A percentile compares a stretch with the other conserved stretches of the same genome.
These are phyloP conservation scores for Lepus oiostolus DNA, from an alignment of 2,797 vertebrate species.

Conservation along the genomic window DNA sequence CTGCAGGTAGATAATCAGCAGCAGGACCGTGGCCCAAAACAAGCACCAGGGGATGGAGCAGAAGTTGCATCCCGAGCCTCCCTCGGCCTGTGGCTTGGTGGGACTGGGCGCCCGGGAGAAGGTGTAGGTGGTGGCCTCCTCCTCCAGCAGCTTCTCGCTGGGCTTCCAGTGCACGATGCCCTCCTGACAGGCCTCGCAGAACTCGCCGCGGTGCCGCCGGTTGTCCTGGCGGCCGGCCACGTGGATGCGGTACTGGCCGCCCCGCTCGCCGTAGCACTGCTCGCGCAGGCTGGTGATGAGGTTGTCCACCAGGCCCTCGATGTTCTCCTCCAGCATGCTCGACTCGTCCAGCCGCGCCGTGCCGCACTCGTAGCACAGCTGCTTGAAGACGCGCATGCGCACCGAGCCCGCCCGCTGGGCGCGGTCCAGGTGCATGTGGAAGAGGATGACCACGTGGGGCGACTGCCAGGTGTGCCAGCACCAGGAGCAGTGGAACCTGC, in stretches of 20 bases:
- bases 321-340: constrained; percentile 80
- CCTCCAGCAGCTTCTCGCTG: constrained; percentile 81
- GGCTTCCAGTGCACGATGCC: constrained; percentile 84
- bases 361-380: constrained; percentile 84
- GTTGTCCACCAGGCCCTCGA: constrained; percentile 81
- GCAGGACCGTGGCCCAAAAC: constrained; percentile 82
- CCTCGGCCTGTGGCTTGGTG: constrained; percentile 66
- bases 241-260: constrained; percentile 81
- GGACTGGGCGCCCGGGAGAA: constrained; percentile 78
- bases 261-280: constrained; percentile 80
- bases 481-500: constrained; percentile 86
- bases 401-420: constrained; percentile 72
- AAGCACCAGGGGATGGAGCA: constrained; percentile 83
- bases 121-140: constrained; percentile 81
- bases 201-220: constrained; percentile 76
- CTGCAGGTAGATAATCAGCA: constrained; percentile 83
- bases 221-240: constrained; percentile 80
- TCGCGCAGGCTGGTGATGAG: constrained; percentile 82
- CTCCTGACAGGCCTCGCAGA: constrained; percentile 84
- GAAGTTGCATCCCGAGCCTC: constrained; percentile 78
- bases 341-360: constrained; percentile 76
- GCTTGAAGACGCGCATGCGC: constrained; percentile 84
- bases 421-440: constrained; percentile 83
- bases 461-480: constrained; percentile 86
- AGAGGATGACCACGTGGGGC: constrained; percentile 83